Evolutionary conservation across 1,140 invertebrate genomes (phyloP), one percentile per base, ranked within the genome.

Genomic region (Drosophila novamexicana): DNA sequence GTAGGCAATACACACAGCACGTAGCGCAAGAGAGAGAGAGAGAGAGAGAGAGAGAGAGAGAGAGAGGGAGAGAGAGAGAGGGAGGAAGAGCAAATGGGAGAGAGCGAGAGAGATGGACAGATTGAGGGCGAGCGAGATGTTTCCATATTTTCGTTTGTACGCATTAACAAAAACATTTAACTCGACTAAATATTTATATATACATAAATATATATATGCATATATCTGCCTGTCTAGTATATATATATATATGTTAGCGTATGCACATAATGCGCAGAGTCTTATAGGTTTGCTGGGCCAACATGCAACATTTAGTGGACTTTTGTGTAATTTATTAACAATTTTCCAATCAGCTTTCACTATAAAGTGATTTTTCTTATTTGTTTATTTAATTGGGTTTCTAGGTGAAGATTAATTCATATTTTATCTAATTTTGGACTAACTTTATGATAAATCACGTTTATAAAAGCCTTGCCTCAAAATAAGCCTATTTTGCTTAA

Each of bases 1-100:
- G 83, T 76, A 69, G 56, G 76, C 58, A 76, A 79, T 71, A 77
- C 49, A 78, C n/a, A 78, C 16, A 53, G 44, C 47, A 64, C 14
- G n/a, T 22, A 56, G 1, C 16, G 18, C 64, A 57, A 39, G 5
- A 7, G n/a, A 56, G 57, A 58, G 37, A 63, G 29, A 36, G 32
- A n/a, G n/a, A 37, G 45, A 45, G 29, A 45, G 47, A 45, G 61
- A 45, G 18, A 52, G 61, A 47, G 36, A 45, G 37, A 32, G 44
- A 10, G 12, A 45, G 42, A 18, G 6, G 4, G 47, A 6, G 16
- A 61, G 2, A n/a, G 32, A 44, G n/a, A 29, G 5, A 45, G 45
- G 10, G 29, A 39, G 53, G 14, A 0, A 14, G 14, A 14, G 14
- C 14, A 14, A 14, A 0, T 0, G 36, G 7, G 53, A 39, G 18